Evolutionary conservation across 1,140 invertebrate genomes (phyloP).

Genomic region (Tenebrio molitor): DNA sequence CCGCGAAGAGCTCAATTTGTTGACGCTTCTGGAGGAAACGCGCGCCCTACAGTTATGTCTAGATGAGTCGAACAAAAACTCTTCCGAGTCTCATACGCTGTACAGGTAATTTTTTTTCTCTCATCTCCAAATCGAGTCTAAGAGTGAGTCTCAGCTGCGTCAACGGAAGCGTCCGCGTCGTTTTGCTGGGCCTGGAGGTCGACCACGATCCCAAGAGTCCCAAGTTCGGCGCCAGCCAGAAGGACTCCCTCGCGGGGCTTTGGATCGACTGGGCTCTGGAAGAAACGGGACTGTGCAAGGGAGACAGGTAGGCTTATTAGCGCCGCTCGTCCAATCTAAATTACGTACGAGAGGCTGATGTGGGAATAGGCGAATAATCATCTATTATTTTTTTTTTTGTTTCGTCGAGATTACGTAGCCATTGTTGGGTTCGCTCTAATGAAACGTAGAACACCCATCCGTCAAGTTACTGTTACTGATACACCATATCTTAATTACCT

Average conservation of each 20-base stretch:
- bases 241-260: constrained; percentile 73
- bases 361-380: constrained; percentile 7
- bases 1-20: constrained; percentile 86
- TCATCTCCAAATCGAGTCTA: constrained; percentile 27
- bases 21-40: constrained; percentile 86
- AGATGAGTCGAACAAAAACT: constrained; percentile 75
- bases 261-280: constrained; percentile 83
- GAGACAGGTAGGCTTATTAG: constrained; percentile 74
- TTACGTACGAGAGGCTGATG: not conserved
- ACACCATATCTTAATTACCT: not conserved
- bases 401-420: not conserved
- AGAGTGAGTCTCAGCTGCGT: constrained; percentile 68
- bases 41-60: constrained; percentile 82
- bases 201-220: constrained; percentile 76
- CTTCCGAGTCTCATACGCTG: constrained; percentile 69
- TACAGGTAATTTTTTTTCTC: constrained; percentile 73
- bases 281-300: constrained; percentile 79
- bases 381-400: not conserved
- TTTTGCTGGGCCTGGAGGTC: constrained; percentile 76
- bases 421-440: constrained; percentile 1
- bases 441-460: not conserved
- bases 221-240: constrained; percentile 73
- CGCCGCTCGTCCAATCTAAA: not conserved
- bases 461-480: not conserved
- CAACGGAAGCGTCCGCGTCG: constrained; percentile 67